These are phyloP conservation scores for Achroia grisella DNA, from an alignment of 1,140 invertebrate species.

Conservation along the genomic window DNA sequence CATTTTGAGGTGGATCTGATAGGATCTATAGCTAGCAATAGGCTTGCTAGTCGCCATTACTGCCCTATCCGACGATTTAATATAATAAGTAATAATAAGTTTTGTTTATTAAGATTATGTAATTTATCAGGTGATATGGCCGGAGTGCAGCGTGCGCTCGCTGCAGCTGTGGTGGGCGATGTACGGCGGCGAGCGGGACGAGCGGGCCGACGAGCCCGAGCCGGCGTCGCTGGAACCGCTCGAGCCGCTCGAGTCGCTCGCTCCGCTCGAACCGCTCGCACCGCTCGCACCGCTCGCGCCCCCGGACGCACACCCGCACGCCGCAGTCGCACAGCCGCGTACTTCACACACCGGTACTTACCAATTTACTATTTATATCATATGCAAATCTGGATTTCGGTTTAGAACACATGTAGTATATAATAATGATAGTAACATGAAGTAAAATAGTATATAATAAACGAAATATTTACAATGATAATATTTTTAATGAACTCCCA, in stretches of 20 bases:
- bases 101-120: not conserved
- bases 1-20: too few relatives aligned
- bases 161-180: conserved; percentile 90
- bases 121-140: conserved; percentile 83
- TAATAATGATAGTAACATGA: too few relatives aligned
- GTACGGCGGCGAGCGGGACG: conserved; percentile 79
- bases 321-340: too few relatives aligned
- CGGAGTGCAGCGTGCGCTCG: conserved; percentile 87
- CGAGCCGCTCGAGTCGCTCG: conserved; percentile 15
- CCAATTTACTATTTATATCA: not conserved
- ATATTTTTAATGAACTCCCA: too few relatives aligned
- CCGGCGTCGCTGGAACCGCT: conserved; percentile 3
- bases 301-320: conserved; percentile 2
- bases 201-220: conserved; percentile 18
- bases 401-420: too few relatives aligned
- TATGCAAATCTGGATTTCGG: too few relatives aligned
- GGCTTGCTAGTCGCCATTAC: too few relatives aligned
- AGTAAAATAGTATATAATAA: too few relatives aligned
- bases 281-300: conserved; percentile 7
- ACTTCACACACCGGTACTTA: not conserved
- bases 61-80: not conserved
- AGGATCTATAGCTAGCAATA: too few relatives aligned
- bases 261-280: conserved; percentile 8
- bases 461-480: too few relatives aligned
- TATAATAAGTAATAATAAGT: not conserved